Conservation (phyloP, 2,888 invertebrate genomes). For the Ectemnius lituratus region DNA sequence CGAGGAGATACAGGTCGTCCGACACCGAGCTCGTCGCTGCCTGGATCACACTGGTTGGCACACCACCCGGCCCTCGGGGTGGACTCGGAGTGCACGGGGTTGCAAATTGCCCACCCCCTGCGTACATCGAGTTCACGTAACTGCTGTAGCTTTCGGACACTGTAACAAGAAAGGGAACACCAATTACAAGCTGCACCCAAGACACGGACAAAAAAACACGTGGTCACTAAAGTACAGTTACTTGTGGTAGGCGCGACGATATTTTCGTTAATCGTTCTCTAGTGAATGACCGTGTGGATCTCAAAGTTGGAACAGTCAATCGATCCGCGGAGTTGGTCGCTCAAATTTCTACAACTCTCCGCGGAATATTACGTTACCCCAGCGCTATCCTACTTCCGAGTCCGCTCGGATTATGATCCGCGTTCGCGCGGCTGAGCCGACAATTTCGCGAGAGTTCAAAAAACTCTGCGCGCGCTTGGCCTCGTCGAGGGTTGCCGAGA, state of each 20-base stretch:
- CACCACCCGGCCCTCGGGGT: constrained; percentile 78
- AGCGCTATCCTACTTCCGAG: constrained; percentile 3
- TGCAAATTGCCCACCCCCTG: constrained; percentile 74
- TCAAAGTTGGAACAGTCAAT: not conserved
- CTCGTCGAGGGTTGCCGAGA: not conserved
- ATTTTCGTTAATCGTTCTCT: no score
- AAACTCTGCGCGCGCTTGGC: not conserved
- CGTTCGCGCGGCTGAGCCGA: not conserved
- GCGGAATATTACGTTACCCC: constrained; percentile 4
- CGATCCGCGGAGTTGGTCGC: not conserved
- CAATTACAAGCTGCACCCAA: no score
- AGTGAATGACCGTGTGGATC: no score
- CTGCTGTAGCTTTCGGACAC: constrained; percentile 83
- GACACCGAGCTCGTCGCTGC: constrained; percentile 91
- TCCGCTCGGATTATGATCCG: not conserved
- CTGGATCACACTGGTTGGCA: constrained; percentile 85
- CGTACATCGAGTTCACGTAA: constrained; percentile 79
- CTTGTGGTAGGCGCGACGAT: no score
- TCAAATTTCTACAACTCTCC: not conserved
- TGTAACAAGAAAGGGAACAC: constrained; percentile 70
- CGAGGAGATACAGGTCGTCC: constrained; percentile 91
- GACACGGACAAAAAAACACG: no score
- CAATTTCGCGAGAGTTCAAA: not conserved
- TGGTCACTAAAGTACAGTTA: no score
- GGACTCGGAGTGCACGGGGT: constrained; percentile 75